A percentile compares a stretch with the other conserved stretches of the same genome.
Conservation (phyloP, 1,140 invertebrate species). For the Manduca sexta region DNA sequence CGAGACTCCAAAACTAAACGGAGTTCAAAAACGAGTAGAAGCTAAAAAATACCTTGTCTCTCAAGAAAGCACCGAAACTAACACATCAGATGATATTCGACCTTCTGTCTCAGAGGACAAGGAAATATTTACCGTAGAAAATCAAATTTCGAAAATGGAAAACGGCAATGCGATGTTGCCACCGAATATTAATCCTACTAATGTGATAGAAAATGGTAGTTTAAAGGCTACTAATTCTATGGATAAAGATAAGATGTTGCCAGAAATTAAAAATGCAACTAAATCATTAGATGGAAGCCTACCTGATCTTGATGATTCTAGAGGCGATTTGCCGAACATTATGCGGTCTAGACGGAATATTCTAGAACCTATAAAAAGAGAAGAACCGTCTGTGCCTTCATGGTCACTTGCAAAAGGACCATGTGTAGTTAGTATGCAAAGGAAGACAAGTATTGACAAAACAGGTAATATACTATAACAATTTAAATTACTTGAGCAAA, state of each 20-base stretch:
- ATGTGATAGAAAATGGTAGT: conserved; percentile 5
- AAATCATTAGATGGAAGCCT: not conserved
- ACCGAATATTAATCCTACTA: too few relatives aligned
- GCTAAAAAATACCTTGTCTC: conserved; percentile 32
- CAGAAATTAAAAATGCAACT: conserved; percentile 18
- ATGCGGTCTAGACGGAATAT: conserved; percentile 55
- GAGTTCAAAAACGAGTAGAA: conserved; percentile 33
- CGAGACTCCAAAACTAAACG: conserved; percentile 42
- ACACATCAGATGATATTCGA: conserved; percentile 52
- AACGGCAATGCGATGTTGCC: not conserved
- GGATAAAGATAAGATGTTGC: conserved; percentile 16
- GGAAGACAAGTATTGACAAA: conserved; percentile 30
- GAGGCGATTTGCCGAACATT: conserved; percentile 39
- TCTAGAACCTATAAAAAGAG: conserved; percentile 63
- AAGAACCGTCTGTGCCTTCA: conserved; percentile 37
- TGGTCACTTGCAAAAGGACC: conserved; percentile 68
- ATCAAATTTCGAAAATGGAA: conserved; percentile 46
- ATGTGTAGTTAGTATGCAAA: conserved; percentile 53
- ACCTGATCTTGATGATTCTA: not conserved
- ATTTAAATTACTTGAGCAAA: not conserved
- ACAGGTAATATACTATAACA: conserved; percentile 22
- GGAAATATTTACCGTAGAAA: conserved; percentile 56
- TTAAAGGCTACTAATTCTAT: not conserved
- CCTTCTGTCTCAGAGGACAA: conserved; percentile 39
- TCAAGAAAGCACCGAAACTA: conserved; percentile 58